Evolutionary conservation across 2,113 vertebrate species (phyloP), one percentile per base, ranked within the genome.

Genomic region (Gambusia affinis): DNA sequence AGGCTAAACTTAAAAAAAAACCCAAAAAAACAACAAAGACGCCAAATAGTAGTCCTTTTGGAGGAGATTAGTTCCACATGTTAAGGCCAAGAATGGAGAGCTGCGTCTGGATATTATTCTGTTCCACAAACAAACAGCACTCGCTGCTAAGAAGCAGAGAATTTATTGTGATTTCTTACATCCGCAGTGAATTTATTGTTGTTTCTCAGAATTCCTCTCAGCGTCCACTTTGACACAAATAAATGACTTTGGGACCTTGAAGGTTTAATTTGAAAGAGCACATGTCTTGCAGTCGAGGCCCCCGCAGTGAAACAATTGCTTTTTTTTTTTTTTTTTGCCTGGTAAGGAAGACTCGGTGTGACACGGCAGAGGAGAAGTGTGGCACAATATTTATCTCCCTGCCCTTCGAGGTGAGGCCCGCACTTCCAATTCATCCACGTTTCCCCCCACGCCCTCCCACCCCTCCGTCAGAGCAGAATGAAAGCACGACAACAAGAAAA

Each of bases 171-270:
- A 91, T 84, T 89, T 92, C 87, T 92, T 85, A 90, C 87, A 90
- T 90, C 90, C 87, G 60, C 87, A 67, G 88, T 88, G 89, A 91
- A 95, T 94, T 94, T 94, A 93, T 92, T 89, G 88, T 91, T 85
- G 82, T 89, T 86, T 76, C 83, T 90, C 80, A 61, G 86, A 89
- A 91, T 94, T 92, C 86, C 65, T 75, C 91, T 92, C 88, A 89
- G 91, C 75, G 82, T 82, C 70, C 39, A 73, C 91, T 94, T 85
- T 91, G 91, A 93, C 92, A 89, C 78, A 80, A 91, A 94, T 92
- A 93, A 93, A 95, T 90, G 89, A 92, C 91, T 92, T 84, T 70
- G 88, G 92, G 93, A 91, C 92, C 94, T 94, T 95, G 94, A 91
- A 94, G 93, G 92, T 94, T 92, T 92, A 85, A 92, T 94, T 91